Evolutionary conservation across 2,888 invertebrate genomes (phyloP).

Genomic region (Philonicus albiceps): DNA sequence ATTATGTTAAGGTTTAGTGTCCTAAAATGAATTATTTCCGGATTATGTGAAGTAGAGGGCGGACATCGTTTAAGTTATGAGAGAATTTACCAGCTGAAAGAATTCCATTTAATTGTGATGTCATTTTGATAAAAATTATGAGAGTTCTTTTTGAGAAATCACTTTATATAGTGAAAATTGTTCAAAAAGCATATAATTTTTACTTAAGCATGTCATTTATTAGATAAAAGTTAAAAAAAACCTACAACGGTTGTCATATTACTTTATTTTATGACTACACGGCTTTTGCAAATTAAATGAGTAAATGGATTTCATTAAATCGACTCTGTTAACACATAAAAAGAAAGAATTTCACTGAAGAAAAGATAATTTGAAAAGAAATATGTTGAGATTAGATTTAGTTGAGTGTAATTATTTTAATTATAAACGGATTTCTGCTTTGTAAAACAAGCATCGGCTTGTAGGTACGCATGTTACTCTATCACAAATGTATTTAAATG

Average conservation of each 20-base stretch:
- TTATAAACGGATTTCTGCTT: background rate
- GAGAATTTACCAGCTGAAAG: background rate
- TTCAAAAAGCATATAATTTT: background rate
- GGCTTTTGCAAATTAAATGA: background rate
- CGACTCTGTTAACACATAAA: background rate
- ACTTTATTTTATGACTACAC: background rate
- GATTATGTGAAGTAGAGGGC: slow-evolving; percentile 1
- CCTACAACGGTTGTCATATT: background rate
- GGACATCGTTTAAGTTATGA: background rate
- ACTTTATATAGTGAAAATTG: background rate
- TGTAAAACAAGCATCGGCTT: background rate
- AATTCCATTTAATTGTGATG: background rate
- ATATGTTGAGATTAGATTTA: background rate
- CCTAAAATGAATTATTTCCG: slow-evolving; percentile 8
- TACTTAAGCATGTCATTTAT: background rate
- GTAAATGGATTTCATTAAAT: background rate
- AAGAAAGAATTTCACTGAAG: background rate
- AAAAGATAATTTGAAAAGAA: background rate
- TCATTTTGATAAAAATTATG: background rate
- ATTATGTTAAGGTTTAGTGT: background rate
- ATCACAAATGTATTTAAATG: background rate
- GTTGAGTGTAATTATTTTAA: background rate
- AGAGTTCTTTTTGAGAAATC: background rate
- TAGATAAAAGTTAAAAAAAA: background rate
- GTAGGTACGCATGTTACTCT: background rate